Evolutionary conservation across 2,888 invertebrate species (phyloP).

Genomic region (Acleris emargana): DNA sequence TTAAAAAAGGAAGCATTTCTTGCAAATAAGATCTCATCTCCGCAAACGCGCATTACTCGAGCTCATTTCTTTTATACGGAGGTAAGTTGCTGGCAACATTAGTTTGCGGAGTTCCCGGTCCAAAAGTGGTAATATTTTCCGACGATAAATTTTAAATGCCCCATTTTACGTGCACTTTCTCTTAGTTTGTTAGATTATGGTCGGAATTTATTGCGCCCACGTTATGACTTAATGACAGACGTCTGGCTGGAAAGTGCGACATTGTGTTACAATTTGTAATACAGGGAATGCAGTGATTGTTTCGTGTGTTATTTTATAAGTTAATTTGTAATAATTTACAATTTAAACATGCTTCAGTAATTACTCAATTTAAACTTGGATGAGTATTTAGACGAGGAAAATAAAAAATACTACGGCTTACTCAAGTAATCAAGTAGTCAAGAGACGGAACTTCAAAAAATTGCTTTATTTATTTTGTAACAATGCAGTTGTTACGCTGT

Average conservation of each 20-base stretch:
- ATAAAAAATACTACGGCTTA: no score
- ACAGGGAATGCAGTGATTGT: slow-evolving; percentile 32
- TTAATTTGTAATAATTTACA: no score
- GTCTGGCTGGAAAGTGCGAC: slow-evolving; percentile 42
- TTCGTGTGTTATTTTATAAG: no score
- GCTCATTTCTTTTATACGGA: slow-evolving; percentile 61
- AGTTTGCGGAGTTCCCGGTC: slow-evolving; percentile 65
- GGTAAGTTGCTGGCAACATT: slow-evolving; percentile 65
- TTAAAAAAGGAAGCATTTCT: slow-evolving; percentile 40
- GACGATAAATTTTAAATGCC: slow-evolving; percentile 75
- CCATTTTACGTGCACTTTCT: slow-evolving; percentile 68
- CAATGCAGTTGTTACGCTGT: no score
- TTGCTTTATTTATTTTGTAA: no score
- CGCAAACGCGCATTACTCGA: slow-evolving; percentile 54
- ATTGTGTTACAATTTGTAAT: slow-evolving; percentile 39
- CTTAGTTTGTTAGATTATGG: slow-evolving; percentile 72
- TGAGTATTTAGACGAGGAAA: no score
- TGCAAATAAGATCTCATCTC: slow-evolving; percentile 55
- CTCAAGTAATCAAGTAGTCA: no score
- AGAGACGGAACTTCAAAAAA: no score
- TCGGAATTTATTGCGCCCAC: slow-evolving; percentile 62
- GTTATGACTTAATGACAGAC: slow-evolving; percentile 56
- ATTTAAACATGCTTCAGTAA: no score
- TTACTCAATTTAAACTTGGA: no score
- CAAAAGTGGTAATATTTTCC: slow-evolving; percentile 74